Base-by-base conservation (phyloP, 2,888 invertebrate species). In the Junonia oenone region DNA sequence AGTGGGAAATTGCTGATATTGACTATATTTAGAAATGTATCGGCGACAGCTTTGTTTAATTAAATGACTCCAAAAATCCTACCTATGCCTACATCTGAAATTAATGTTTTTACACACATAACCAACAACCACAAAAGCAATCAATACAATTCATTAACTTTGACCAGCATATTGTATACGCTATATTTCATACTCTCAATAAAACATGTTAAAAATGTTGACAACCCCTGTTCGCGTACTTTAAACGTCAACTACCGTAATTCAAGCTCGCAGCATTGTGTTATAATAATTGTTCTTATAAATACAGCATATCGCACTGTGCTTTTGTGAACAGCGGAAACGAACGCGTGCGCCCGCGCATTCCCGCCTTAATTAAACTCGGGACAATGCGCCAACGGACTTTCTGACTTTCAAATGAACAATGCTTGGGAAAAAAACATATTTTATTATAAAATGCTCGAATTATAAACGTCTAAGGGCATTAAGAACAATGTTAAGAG, bases 271-370 rank as follows among this genome's bases (percentile, higher is more conserved):
- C 48, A 22, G 6, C n/a, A 59, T 59, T 63, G 56, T 64, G 67
- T 72, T 69, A 73, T 71, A 65, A 67, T 76, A 77, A 78, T 78
- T 61, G 73, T 63, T 69, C 72, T 76, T 75, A 72, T 68, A 76
- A 81, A 78, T 79, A 81, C 64, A 26, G 6, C 70, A 75, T 75
- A 75, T 81, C 78, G 83, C 83, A 67, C 86, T 88, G 87, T 81
- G 86, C 85, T 87, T 84, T 88, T 89, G 81, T 85, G 63, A 73
- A 71, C 75, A 60, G 63, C 78, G 80, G 81, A 80, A 78, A 67
- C 72, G 70, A 59, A 62, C 69, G 74, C 73, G 72, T 73, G 75
- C 72, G 75, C 71, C 65, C 58, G 69, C 72, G 43, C 47, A 59
- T 53, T 15, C 58, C 58, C 51, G 52, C 65, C 62, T 63, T 65